Base-by-base conservation (phyloP, 2,113 vertebrate species). In the Epinephelus cyanopodus region DNA sequence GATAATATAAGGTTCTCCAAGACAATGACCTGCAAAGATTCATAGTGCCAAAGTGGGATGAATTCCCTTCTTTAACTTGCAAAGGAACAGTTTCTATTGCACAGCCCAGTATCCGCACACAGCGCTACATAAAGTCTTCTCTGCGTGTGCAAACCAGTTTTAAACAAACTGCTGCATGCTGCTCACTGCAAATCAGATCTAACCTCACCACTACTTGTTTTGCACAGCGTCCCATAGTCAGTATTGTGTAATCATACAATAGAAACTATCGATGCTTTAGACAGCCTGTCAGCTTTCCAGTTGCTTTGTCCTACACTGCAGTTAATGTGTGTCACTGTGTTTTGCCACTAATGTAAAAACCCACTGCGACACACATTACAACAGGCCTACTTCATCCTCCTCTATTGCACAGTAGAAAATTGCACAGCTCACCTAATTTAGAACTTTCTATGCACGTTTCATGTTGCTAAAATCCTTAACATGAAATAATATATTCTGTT, bases 341-440 rank as follows among this genome's bases (percentile, higher is more conserved):
- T 82, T 74, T 50, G 21, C 37, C 67, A 66, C 58, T 9, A 52
- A 47, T 77, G 47, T 79, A 27, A 71, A 77, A 82, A 62, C 52
- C 39, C 50, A 0, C 6, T 79, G 45, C 52, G 65, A 73, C 75
- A 74, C 2, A 57, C 50, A 56, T 39, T 39, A 42, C 56, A 47
- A 23, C 9, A 53, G 13, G 29, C 52, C 48, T 48, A 57, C 74
- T 63, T 42, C 3, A 62, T 42, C 50, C 54, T 23, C 62, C 29
- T 66, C 64, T 79, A 77, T 61, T 86, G 75, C 82, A 86, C 82
- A 48, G 77, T 29, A 71, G 50, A 78, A 70, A 79, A 72, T 52
- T 53, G 25, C 76, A 85, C 67, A 64, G 70, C 39, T 78, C 57
- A 1, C 39, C 52, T 77, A 65, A 67, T 56, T 37, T 48, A 77